Evolutionary conservation across 2,888 invertebrate genomes (phyloP), one percentile per base, ranked within the genome.

Genomic region (Limnephilus rhombicus): DNA sequence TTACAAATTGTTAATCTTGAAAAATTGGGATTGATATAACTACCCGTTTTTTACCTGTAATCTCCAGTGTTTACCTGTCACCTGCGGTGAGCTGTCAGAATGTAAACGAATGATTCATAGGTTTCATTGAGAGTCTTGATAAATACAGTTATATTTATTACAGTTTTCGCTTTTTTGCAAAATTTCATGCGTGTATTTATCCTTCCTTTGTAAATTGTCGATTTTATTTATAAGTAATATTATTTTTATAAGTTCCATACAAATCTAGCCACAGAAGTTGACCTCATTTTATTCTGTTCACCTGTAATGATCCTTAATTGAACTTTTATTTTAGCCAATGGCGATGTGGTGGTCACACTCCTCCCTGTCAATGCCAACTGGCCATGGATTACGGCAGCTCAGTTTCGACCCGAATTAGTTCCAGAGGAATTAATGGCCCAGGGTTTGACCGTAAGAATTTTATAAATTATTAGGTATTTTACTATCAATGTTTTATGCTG

Each of bases 401-500:
- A 97, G 94, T 99, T 99, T 95, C 97, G 98, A 94, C 99, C 99
- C 93, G 99, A 99, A 96, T 96, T 99, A 93, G 99, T 99, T 92
- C 99, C 99, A 91, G 99, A 99, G 95, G 99, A 99, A 95, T 96
- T 99, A 89, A 99, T 99, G 99, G 99, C 98, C 80, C 98, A 98
- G 96, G 98, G 98, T 91, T 95, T 99, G 94, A 98, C 98, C 92
- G 99, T 99, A 96, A 97, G 97, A 80, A 37, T 80, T n/a, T 34
- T 31, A 68, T 24, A 68, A 68, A n/a, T 68, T 68, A 68, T 68
- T n/a, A 31, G 31, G 31, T 31, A 68, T 68, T 18, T 68, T 68
- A 2, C 68, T 68, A 5, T 53, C 24, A 1, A 24, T 68, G 24
- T 24, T 9, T 24, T 24, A 68, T 7, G 68, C 68, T 68, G 24